Percentiles rank a stretch among this genome's conserved stretches.
phyloP scores from a whole-genome alignment of 2,888 invertebrate genomes.

The Linnaemya tessellans region DNA sequence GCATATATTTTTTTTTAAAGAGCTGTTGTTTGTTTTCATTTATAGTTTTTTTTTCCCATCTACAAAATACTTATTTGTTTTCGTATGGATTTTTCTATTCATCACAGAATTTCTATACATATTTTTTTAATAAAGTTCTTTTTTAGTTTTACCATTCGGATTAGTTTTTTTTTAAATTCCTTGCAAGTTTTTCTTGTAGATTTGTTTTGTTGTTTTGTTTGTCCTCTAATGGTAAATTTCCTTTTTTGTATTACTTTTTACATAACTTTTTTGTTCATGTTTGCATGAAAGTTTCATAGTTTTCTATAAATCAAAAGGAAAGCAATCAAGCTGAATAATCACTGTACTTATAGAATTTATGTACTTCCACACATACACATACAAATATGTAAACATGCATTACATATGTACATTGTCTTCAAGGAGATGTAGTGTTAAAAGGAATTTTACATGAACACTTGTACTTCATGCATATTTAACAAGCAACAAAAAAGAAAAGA shows the following conservation, averaged over 20 bases:
- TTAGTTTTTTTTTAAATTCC: constrained; percentile 37
- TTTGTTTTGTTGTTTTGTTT: constrained; percentile 37
- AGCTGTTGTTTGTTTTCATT: constrained; percentile 20
- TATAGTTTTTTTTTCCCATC: constrained; percentile 3
- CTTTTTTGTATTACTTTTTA: constrained; percentile 26
- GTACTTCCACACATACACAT: neutral
- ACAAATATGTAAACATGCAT: neutral
- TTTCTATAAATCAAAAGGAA: constrained; percentile 68
- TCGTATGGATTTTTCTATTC: constrained; percentile 41
- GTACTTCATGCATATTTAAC: neutral
- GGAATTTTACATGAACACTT: constrained; percentile 26
- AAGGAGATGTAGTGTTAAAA: constrained; percentile 32
- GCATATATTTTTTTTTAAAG: constrained; percentile 23
- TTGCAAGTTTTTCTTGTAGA: constrained; percentile 26
- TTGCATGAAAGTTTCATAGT: constrained; percentile 33
- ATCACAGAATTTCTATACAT: constrained; percentile 9
- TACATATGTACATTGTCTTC: constrained; percentile 6
- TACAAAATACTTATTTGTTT: constrained; percentile 17
- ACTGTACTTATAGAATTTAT: constrained; percentile 35
- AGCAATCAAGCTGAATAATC: constrained; percentile 74
- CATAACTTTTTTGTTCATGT: constrained; percentile 3
- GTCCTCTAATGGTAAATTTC: constrained; percentile 44
- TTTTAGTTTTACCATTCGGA: constrained; percentile 31
- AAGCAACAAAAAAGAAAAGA: too few relatives aligned
- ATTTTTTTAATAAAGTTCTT: neutral